Evolutionary conservation across 2,797 vertebrate species (phyloP).

Genomic region (Geotrypetes seraphini): DNA sequence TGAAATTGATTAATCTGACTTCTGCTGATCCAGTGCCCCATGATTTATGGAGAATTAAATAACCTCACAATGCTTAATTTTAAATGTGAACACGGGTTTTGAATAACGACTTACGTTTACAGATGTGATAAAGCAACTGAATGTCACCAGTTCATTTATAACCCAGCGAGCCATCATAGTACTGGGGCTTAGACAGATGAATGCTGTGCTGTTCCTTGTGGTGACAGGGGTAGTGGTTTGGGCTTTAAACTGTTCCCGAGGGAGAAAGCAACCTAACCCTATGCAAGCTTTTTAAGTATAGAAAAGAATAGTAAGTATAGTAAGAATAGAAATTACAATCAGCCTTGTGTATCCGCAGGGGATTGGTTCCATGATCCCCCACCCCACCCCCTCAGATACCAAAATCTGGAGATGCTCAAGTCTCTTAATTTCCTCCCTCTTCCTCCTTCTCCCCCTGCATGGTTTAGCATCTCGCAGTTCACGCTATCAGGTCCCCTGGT

Average conservation of each 20-base stretch:
- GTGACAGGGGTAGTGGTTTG: too few species aligned
- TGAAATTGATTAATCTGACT: slow-evolving; percentile 45
- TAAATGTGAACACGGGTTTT: slow-evolving; percentile 14
- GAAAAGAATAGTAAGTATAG: too few species aligned
- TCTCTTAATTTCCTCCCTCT: too few species aligned
- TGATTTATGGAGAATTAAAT: slow-evolving; percentile 45
- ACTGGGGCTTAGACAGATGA: background rate
- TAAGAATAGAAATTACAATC: too few species aligned
- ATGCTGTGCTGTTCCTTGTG: accelerated
- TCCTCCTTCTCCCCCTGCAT: too few species aligned
- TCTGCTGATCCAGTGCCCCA: slow-evolving; percentile 7
- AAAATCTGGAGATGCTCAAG: too few species aligned
- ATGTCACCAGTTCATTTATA: background rate
- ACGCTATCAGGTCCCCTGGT: too few species aligned
- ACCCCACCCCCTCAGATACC: too few species aligned
- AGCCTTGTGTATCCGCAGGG: too few species aligned
- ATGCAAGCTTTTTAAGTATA: too few species aligned
- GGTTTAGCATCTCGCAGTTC: too few species aligned
- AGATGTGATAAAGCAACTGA: slow-evolving; percentile 10
- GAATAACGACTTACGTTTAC: slow-evolving; percentile 24
- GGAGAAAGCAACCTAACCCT: background rate
- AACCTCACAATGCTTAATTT: slow-evolving; percentile 34
- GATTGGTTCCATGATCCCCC: too few species aligned
- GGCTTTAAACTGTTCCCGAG: background rate
- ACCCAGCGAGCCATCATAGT: background rate